phyloP scores from a whole-genome alignment of 2,113 vertebrate genomes.

The Stegostoma tigrinum region DNA sequence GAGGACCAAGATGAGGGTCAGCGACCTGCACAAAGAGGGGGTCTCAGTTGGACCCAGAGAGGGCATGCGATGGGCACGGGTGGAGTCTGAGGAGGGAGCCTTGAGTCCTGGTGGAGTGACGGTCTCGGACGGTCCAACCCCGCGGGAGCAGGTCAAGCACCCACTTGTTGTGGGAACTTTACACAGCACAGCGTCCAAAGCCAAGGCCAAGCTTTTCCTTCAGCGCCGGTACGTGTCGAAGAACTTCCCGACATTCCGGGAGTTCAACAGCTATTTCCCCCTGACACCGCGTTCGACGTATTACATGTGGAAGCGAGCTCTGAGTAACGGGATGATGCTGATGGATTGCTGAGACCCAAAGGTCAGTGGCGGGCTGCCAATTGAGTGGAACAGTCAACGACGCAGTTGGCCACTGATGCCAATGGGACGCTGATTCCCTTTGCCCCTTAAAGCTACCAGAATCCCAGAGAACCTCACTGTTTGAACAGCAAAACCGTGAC shows the following conservation, averaged over 20 bases:
- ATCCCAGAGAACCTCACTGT: background rate
- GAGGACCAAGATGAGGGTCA: conserved; percentile 33
- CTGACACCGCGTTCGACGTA: conserved; percentile 88
- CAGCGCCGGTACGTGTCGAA: conserved; percentile 87
- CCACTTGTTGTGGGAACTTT: conserved; percentile 69
- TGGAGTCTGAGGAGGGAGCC: background rate
- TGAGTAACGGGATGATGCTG: conserved; percentile 81
- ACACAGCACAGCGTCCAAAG: conserved; percentile 72
- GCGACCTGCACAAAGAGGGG: background rate
- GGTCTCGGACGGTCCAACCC: conserved; percentile 44
- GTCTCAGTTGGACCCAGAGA: background rate
- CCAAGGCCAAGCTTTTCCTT: conserved; percentile 88
- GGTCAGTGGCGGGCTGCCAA: background rate
- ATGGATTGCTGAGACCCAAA: conserved; percentile 61
- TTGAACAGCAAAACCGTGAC: background rate
- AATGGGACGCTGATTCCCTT: background rate
- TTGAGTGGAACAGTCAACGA: background rate
- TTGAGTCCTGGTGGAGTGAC: conserved; percentile 41
- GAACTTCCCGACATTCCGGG: conserved; percentile 87
- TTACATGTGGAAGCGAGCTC: conserved; percentile 95
- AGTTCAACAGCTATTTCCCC: conserved; percentile 83
- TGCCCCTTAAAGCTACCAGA: background rate
- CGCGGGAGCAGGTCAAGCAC: conserved; percentile 47
- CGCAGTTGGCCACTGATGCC: background rate
- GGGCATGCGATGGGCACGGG: no score